Base-by-base conservation (phyloP, 2,797 vertebrate species). In the Forpus xanthops region DNA sequence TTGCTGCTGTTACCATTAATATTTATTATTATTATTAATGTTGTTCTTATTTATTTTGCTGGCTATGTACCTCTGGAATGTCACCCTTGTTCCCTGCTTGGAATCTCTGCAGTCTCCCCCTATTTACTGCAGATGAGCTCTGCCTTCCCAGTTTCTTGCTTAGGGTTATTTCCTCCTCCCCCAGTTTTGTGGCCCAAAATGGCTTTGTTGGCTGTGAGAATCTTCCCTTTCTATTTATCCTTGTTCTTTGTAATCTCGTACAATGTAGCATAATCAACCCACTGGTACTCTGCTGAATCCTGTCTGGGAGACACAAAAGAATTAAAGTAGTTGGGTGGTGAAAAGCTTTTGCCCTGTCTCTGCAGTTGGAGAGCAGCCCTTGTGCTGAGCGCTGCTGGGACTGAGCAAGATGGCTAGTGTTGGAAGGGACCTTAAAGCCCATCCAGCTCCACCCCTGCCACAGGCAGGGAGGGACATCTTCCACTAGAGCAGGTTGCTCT, bases 161-260 rank as follows among this genome's bases (percentile, higher is more conserved):
- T 31, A 5, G 66, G 89, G 62, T 83, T 92, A 68, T 86, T 91
- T 94, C 66, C 39, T 86, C 87, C 94, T 90, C 83, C 73, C 21
- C 11, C 39, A 56, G 76, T 83, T 75, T 23, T 33, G 17, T 76
- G 73, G 85, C 42, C 83, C 31, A 9, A 81, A 93, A 78, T 5
- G 76, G 62, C 90, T 77, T 81, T 81, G 53, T 23, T 13, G 19
- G n/a, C 58, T 56, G 41, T 0, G 0, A 47, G 67, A 94, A n/a
- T 76, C 85, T 93, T 80, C 88, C 58, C 53, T 7, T 90, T 67
- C 85, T 90, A 24, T 95, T 91, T 91, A 68, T 86, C 70, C 73
- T 75, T 1, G 5, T 50, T 47, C 73, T 87, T 81, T 90, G 79
- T 86, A 31, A 86, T 91, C 83, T 88, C 3, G 0, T 37, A 62